Evolutionary conservation across 2,888 invertebrate species (phyloP), one percentile per base, ranked within the genome.

Genomic region (Hypercompe scribonia): DNA sequence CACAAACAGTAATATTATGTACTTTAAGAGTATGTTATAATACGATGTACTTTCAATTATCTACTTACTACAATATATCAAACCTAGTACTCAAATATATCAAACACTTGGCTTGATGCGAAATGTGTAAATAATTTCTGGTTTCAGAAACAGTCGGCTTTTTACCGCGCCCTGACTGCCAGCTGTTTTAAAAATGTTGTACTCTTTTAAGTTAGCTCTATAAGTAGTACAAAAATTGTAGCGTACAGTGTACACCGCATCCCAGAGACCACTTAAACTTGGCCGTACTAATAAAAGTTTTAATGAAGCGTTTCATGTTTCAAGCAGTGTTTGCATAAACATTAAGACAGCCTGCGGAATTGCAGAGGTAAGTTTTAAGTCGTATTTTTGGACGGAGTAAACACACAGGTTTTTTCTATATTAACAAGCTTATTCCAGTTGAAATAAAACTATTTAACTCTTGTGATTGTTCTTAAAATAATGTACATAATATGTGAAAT

Each of bases 251-350:
- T 68, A 74, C 73, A 74, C 76, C 74, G 78, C 75, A 78, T 77
- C 75, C 63, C 74, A 70, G 68, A 65, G 65, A 71, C 74, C 74
- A 71, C 81, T 74, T 75, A 75, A 81, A 82, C 73, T 77, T 75
- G 73, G 50, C 13, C 69, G 54, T n/a, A 70, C 72, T 72, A 78
- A 74, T 77, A 78, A 82, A 77, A 83, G 72, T 83, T 83, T 78
- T 80, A 83, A 83, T 81, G 80, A 83, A 81, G 75, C 75, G 68
- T 77, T 82, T 82, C 79, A 73, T 76, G 70, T 76, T 72, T 70
- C 65, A 71, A 75, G 36, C 28, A 24, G 64, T 50, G 65, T 75
- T 70, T 68, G 69, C 69, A 42, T 68, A 77, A 54, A 70, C 21
- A 69, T 72, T 68, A 42, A 24, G 58, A 50, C 36, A 58, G 39